Percentiles rank a stretch among this genome's conserved stretches.
phyloP scores from a whole-genome alignment of 2,113 vertebrate species.

The Falcunculus frontatus region DNA sequence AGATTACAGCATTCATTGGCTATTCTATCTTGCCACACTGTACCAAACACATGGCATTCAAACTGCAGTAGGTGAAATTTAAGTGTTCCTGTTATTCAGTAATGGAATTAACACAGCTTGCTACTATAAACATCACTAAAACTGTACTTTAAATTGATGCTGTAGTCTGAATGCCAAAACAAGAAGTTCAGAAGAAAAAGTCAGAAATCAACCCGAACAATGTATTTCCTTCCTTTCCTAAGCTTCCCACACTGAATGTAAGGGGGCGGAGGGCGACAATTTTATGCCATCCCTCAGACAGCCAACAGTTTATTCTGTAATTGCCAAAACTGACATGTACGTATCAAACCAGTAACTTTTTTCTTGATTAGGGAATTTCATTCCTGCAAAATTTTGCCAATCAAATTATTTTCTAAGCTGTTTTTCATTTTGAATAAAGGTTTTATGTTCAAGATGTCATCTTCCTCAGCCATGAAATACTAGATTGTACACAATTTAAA shows the following conservation, averaged over 20 bases:
- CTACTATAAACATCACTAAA: neutral
- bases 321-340: neutral
- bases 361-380: neutral
- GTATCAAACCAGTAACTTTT: neutral
- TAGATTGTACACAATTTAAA: neutral
- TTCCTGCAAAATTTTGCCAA: neutral
- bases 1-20: neutral
- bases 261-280: fast-evolving
- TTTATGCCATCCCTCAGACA: neutral
- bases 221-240: neutral
- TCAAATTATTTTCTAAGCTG: neutral
- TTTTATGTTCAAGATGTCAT: neutral
- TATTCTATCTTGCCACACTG: neutral
- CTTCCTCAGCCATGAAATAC: neutral
- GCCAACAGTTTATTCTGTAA: neutral
- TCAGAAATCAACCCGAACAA: neutral
- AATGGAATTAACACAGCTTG: neutral
- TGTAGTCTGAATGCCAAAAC: neutral
- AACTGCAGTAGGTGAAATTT: neutral
- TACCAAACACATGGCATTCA: neutral
- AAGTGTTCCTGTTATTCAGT: neutral
- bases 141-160: neutral
- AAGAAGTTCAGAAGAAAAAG: neutral
- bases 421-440: neutral
- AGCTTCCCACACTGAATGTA: neutral